A percentile compares a stretch with the other conserved stretches of the same genome.
Conservation (phyloP, 2,888 invertebrate species). For the Idaea dimidiata region DNA sequence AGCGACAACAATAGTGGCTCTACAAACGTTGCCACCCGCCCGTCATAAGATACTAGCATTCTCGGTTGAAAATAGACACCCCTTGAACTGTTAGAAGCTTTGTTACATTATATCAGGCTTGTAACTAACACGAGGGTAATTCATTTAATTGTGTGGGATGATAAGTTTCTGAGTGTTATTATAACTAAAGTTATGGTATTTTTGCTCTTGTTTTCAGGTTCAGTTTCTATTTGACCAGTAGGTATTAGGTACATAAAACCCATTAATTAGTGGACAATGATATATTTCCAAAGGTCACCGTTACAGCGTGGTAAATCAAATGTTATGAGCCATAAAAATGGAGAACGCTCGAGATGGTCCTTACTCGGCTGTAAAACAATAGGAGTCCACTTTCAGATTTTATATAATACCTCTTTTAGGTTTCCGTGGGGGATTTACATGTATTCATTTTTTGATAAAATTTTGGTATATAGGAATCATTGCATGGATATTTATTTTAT, state of each 20-base stretch:
- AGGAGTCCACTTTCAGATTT: constrained; percentile 9
- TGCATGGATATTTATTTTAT: no score
- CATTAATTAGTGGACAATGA: neutral
- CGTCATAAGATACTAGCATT: neutral
- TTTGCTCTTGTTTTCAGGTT: neutral
- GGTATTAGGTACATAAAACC: neutral
- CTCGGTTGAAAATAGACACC: constrained; percentile 8
- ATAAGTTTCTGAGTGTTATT: neutral
- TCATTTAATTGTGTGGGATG: neutral
- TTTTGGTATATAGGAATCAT: constrained; percentile 4
- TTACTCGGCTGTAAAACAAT: constrained; percentile 7
- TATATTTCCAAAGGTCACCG: constrained; percentile 4
- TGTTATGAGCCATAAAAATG: constrained; percentile 4
- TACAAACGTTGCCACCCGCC: no score
- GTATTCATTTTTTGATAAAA: constrained; percentile 12
- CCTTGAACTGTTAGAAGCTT: constrained; percentile 22
- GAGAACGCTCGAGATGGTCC: neutral
- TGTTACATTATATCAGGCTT: constrained; percentile 13
- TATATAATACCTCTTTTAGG: no score
- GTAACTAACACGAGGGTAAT: neutral
- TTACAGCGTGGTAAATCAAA: neutral
- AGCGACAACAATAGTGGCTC: constrained; percentile 16
- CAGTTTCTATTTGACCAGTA: neutral
- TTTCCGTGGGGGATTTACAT: neutral
- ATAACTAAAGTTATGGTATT: neutral